These are phyloP conservation scores for Andrena hattorfiana DNA, from an alignment of 2,888 invertebrate genomes.

Conservation along the genomic window DNA sequence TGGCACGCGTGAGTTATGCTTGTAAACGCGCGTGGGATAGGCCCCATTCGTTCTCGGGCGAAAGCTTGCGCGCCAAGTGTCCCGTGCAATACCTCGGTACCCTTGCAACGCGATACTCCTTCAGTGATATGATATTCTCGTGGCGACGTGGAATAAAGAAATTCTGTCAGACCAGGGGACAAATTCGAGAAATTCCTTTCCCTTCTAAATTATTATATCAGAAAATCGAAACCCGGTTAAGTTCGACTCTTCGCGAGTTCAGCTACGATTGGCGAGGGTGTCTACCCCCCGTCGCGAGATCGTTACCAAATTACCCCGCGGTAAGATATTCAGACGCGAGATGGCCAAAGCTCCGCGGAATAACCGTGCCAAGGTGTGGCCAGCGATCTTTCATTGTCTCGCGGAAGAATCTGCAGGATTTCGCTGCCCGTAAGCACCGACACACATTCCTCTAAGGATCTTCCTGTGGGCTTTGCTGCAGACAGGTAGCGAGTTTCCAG, in stretches of 20 bases:
- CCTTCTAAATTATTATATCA: no score
- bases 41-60: conserved; percentile 11
- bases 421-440: conserved; percentile 25
- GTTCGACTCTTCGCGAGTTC: not conserved
- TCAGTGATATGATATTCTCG: not conserved
- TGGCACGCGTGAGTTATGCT: conserved; percentile 33
- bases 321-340: not conserved
- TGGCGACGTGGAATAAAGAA: not conserved
- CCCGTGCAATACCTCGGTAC: not conserved
- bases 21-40: conserved; percentile 19
- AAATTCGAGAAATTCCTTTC: not conserved
- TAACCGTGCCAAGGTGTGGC: not conserved
- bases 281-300: not conserved
- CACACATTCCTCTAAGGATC: conserved; percentile 38
- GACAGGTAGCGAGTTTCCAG: conserved; percentile 50
- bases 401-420: not conserved
- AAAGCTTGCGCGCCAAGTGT: not conserved
- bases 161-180: not conserved
- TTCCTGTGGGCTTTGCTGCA: conserved; percentile 46
- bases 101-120: not conserved
- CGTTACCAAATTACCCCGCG: not conserved
- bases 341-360: not conserved
- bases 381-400: conserved; percentile 20
- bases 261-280: not conserved
- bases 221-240: not conserved